These are phyloP conservation scores for Drosophila pandora DNA, from an alignment of 1,140 invertebrate species.

Conservation along the genomic window DNA sequence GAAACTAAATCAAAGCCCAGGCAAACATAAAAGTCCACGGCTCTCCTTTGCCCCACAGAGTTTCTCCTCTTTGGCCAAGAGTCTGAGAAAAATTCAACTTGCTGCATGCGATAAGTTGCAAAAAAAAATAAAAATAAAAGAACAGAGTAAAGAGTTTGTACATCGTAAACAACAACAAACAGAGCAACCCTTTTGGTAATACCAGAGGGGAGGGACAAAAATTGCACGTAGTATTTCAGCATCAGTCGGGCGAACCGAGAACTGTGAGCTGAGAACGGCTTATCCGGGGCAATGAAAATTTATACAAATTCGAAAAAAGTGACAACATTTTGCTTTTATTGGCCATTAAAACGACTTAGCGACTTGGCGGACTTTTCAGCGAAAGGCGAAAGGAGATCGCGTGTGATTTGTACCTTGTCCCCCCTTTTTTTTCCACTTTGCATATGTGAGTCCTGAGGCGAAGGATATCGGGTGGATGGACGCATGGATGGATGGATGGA, in stretches of 20 bases:
- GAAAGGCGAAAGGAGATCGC: conserved; percentile 48
- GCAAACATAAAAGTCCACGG: conserved; percentile 55
- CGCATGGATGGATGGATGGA: neutral
- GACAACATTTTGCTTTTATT: conserved; percentile 84
- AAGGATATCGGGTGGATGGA: neutral
- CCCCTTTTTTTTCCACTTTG: conserved; percentile 37
- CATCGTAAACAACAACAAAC: conserved; percentile 78
- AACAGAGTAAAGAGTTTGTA: conserved; percentile 59
- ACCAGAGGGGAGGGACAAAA: conserved; percentile 22
- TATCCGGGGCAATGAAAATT: conserved; percentile 83
- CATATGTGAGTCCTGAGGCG: conserved; percentile 29
- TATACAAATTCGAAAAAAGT: conserved; percentile 83
- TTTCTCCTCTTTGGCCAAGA: conserved; percentile 12
- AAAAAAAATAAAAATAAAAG: conserved; percentile 50
- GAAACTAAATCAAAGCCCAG: conserved; percentile 74
- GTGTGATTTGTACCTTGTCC: conserved; percentile 71
- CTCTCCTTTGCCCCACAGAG: neutral
- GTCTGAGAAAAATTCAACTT: conserved; percentile 45
- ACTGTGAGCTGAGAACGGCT: conserved; percentile 62
- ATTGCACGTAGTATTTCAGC: conserved; percentile 83
- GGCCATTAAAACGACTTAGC: conserved; percentile 84
- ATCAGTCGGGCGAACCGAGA: conserved; percentile 54
- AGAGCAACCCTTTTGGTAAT: conserved; percentile 59
- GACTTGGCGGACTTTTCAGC: conserved; percentile 62
- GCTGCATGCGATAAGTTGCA: conserved; percentile 77